These are phyloP conservation scores for Pristionchus exspectatus DNA, from an alignment of 2,888 invertebrate species.

Conservation along the genomic window DNA sequence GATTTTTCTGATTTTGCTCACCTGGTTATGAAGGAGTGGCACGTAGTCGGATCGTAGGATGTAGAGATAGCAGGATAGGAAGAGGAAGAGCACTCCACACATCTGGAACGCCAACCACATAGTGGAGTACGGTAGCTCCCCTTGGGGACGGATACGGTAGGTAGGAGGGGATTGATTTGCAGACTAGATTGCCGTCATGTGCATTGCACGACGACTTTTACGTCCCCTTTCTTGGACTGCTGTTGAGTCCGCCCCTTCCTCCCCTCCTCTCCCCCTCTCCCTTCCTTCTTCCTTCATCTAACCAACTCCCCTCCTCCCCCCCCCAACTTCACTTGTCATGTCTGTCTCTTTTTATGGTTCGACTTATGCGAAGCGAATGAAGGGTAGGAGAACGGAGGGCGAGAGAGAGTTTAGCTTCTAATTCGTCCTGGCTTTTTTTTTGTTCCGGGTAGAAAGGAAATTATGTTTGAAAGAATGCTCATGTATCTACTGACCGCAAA, in stretches of 20 bases:
- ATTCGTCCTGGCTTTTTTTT: not conserved
- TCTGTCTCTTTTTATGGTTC: constrained; percentile 52
- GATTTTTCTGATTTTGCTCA: not conserved
- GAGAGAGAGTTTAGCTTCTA: not conserved
- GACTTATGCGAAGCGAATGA: constrained; percentile 43
- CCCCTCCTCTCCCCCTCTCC: not conserved
- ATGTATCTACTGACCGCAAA: no score
- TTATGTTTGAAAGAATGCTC: not conserved
- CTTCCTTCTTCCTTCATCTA: constrained; percentile 42
- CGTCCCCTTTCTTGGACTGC: constrained; percentile 23
- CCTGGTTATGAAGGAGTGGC: constrained; percentile 52
- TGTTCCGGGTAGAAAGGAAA: not conserved
- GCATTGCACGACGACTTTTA: not conserved
- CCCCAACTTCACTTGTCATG: constrained; percentile 54
- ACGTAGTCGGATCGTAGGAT: constrained; percentile 55
- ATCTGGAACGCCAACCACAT: constrained; percentile 56
- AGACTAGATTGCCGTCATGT: constrained; percentile 3
- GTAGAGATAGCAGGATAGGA: constrained; percentile 56
- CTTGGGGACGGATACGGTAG: constrained; percentile 11
- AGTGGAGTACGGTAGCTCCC: constrained; percentile 2
- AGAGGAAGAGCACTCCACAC: constrained; percentile 57
- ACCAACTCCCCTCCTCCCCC: constrained; percentile 27
- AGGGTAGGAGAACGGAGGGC: not conserved
- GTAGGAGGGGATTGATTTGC: not conserved
- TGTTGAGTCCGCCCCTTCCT: constrained; percentile 4